Evolutionary conservation across 2,113 vertebrate species (phyloP).

Genomic region (Tupaia chinensis): DNA sequence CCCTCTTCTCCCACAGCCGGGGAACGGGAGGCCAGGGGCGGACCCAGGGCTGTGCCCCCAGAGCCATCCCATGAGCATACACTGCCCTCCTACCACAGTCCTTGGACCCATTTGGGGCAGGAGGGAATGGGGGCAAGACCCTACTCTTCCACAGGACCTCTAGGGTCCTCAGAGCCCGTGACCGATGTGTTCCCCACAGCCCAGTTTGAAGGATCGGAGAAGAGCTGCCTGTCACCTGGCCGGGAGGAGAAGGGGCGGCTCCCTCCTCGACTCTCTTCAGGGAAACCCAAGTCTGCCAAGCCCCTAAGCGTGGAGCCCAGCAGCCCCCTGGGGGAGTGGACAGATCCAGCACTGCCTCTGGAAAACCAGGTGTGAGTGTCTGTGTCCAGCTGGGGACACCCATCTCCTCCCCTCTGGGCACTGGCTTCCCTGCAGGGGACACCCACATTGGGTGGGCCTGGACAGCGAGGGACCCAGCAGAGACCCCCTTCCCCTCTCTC

Average conservation of each 20-base stretch:
- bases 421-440: slow-evolving; percentile 41
- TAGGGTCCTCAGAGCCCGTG: slow-evolving; percentile 22
- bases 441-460: slow-evolving; percentile 56
- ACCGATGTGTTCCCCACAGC: slow-evolving; percentile 87
- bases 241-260: slow-evolving; percentile 93
- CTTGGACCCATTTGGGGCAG: background rate
- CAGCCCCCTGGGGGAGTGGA: slow-evolving; percentile 92
- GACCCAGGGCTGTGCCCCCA: background rate
- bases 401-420: background rate
- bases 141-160: background rate
- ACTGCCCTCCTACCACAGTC: background rate
- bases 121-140: background rate
- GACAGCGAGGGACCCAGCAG: slow-evolving; percentile 58
- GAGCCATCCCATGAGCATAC: background rate
- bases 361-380: slow-evolving; percentile 98
- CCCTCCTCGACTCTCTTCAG: slow-evolving; percentile 91
- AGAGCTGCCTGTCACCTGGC: slow-evolving; percentile 92
- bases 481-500: slow-evolving; percentile 69
- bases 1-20: rapidly evolving
- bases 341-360: slow-evolving; percentile 94
- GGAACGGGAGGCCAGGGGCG: background rate
- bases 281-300: slow-evolving; percentile 93
- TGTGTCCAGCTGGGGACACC: slow-evolving; percentile 31
- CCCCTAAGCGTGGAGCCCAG: slow-evolving; percentile 90
- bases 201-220: slow-evolving; percentile 93